A percentile compares a stretch with the other conserved stretches of the same genome.
Evolutionary conservation across 2,797 vertebrate species (phyloP).

Genomic region (Eulemur rubriventer): DNA sequence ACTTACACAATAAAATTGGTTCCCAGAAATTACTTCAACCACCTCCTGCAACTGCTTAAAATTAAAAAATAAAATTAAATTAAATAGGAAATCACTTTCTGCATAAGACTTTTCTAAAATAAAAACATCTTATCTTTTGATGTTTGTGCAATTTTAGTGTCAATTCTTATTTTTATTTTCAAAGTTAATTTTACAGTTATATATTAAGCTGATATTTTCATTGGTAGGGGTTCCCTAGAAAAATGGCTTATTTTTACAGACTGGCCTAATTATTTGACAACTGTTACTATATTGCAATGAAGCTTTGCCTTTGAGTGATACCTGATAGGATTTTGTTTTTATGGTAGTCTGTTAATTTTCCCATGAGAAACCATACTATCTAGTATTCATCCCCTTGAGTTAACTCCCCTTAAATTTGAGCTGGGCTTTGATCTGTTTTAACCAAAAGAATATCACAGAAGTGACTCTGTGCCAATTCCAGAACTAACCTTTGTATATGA

Average conservation of each 20-base stretch:
- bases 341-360: neutral
- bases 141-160: neutral
- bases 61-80: neutral
- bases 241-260: neutral
- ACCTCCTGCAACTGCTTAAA: neutral
- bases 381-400: neutral
- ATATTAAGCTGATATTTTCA: neutral
- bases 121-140: neutral
- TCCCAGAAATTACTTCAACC: neutral
- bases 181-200: neutral
- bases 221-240: neutral
- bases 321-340: neutral
- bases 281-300: neutral
- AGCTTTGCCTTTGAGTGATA: neutral
- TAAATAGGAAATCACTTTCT: neutral
- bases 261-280: neutral
- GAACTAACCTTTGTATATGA: neutral
- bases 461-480: neutral
- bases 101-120: neutral
- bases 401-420: neutral
- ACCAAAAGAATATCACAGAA: neutral
- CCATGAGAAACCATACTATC: neutral
- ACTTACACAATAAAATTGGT: neutral
- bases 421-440: neutral
- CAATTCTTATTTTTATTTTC: constrained; percentile 32